These are phyloP conservation scores for Stratiomys singularior DNA, from an alignment of 2,888 invertebrate species.

Conservation along the genomic window DNA sequence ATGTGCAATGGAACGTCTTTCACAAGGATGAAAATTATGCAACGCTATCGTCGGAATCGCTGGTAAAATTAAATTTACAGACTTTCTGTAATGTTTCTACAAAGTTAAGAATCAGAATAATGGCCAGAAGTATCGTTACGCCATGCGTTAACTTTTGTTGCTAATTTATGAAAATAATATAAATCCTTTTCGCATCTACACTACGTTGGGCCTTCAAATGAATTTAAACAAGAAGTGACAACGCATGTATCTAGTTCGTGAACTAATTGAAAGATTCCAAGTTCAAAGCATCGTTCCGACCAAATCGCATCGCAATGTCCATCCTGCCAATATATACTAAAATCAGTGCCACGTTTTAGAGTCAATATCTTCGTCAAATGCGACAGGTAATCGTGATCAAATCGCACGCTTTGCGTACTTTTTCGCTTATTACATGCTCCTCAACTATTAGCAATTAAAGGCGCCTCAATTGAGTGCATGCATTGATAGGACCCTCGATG, in stretches of 20 bases:
- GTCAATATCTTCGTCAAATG: slow-evolving; percentile 45
- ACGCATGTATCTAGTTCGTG: slow-evolving; percentile 15
- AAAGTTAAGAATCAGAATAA: no score
- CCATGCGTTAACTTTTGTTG: no score
- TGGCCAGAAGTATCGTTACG: no score
- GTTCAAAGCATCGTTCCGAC: slow-evolving; percentile 42
- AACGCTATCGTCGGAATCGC: no score
- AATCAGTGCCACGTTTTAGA: slow-evolving; percentile 39
- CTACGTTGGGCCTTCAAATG: no score
- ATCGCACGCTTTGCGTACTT: slow-evolving; percentile 42
- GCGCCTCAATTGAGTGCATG: slow-evolving; percentile 40
- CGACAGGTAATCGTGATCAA: slow-evolving; percentile 43
- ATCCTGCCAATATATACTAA: slow-evolving; percentile 7
- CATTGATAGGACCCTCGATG: background rate
- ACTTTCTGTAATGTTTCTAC: no score
- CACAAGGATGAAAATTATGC: no score
- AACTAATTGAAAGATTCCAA: slow-evolving; percentile 40
- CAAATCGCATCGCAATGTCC: no score
- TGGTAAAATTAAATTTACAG: no score
- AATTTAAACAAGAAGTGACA: slow-evolving; percentile 5
- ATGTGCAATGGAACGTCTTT: no score
- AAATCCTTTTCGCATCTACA: no score
- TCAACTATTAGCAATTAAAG: slow-evolving; percentile 45
- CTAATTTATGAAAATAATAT: no score
- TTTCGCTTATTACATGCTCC: slow-evolving; percentile 20